These are phyloP conservation scores for Gadopsis marmoratus DNA, from an alignment of 2,797 vertebrate genomes.

Conservation along the genomic window DNA sequence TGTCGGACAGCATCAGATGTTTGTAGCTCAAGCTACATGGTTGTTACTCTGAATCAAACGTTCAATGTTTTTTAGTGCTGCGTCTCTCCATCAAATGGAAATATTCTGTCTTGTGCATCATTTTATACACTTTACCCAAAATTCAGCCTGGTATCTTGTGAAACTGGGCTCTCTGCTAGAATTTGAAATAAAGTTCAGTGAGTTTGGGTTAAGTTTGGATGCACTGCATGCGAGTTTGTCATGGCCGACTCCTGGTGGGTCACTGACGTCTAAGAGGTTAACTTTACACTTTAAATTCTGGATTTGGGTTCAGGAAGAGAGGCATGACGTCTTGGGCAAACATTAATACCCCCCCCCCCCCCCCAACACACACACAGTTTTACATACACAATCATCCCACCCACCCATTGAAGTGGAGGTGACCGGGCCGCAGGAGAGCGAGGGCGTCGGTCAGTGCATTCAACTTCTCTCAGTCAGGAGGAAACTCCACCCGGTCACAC, in stretches of 20 bases:
- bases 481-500: conserved; percentile 74
- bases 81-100: not conserved
- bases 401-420: conserved; percentile 33
- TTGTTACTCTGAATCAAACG: not conserved
- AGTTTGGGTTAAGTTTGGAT: not conserved
- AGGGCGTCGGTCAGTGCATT: conserved; percentile 45
- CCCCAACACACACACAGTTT: conserved; percentile 18
- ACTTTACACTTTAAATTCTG: not conserved
- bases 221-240: not conserved
- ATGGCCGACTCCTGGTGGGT: too few relatives aligned
- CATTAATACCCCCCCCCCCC: not conserved
- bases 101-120: not conserved
- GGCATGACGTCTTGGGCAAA: conserved; percentile 23
- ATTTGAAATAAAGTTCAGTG: not conserved
- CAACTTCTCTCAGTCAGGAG: conserved; percentile 41
- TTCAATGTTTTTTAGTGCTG: not conserved
- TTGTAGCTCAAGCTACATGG: not conserved
- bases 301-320: conserved; percentile 29
- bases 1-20: not conserved
- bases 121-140: not conserved
- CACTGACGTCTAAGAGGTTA: not conserved
- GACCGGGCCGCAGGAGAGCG: not conserved
- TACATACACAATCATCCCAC: conserved; percentile 22
- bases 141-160: not conserved
- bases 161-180: not conserved